Base-by-base conservation (phyloP, 2,113 vertebrate species). In the Megaceryle torquata region DNA sequence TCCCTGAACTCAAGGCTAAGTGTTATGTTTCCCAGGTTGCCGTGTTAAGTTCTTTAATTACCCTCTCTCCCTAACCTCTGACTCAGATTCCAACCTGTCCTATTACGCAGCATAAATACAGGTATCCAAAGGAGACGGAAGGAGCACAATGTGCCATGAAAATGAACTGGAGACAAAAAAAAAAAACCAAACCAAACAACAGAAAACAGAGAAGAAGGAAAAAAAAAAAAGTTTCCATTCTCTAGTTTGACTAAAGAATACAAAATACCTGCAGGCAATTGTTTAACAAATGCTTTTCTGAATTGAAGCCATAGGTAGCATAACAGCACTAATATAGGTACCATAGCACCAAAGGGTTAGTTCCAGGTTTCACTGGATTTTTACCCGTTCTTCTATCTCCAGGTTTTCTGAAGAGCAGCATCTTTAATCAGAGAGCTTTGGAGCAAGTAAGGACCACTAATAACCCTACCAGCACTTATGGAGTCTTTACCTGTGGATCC, bases 61-160 rank as follows among this genome's bases (percentile, higher is more conserved):
- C 16, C 5, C 24, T 25, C 48, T 24, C 57, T 29, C 28, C 61
- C 39, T 51, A 41, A 15, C 24, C 54, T 71, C 78, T 15, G 10
- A 29, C 64, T 91, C 71, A 37, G 67, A 28, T 39, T 37, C 76
- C 82, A 72, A 75, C 8, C 75, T 78, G 46, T 41, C 72, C 64
- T 37, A 13, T 24, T 21, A 39, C 1, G 1, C n/a, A 82, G 56
- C n/a, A 1, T 0, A 29, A 81, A 21, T 2, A 50, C n/a, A 74
- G 16, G 31, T 19, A 59, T 3, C 29, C 63, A 39, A n/a, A 39
- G 59, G n/a, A 14, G 10, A 18, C 10, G 44, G 11, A 57, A 80
- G 43, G 9, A 65, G 51, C 39, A 63, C 51, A 77, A 63, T 54
- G 44, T 67, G 71, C 54, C 76, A 68, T 11, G 51, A 61, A 8